Evolutionary conservation across 2,113 vertebrate species (phyloP).

Genomic region (Trachemys scripta): DNA sequence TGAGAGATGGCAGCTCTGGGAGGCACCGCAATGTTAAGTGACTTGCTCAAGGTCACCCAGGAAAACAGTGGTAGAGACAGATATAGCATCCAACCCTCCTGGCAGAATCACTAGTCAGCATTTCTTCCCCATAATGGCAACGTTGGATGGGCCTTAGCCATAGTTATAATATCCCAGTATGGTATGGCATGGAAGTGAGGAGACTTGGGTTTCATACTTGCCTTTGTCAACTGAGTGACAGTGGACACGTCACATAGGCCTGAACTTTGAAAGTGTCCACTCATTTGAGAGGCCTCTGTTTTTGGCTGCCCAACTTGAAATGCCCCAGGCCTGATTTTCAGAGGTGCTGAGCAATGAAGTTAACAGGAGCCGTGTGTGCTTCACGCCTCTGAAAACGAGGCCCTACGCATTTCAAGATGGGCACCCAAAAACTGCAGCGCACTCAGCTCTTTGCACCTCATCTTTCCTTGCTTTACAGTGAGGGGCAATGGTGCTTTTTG

Average conservation of each 20-base stretch:
- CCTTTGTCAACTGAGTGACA: neutral
- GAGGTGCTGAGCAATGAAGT: neutral
- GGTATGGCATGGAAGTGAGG: neutral
- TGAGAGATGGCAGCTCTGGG: neutral
- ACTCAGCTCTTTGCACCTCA: neutral
- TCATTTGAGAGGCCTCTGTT: neutral
- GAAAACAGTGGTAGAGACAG: neutral
- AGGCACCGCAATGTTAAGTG: neutral
- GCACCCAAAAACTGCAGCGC: neutral
- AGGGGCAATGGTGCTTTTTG: neutral
- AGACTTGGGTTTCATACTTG: neutral
- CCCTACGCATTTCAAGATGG: too few species aligned
- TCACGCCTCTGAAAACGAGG: neutral
- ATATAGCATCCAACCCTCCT: neutral
- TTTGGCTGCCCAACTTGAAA: neutral
- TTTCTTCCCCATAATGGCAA: neutral
- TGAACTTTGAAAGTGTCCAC: neutral
- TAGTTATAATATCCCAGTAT: neutral
- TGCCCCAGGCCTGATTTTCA: neutral
- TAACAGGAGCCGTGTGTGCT: too few species aligned
- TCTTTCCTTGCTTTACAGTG: neutral
- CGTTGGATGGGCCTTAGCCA: neutral
- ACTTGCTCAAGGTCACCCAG: neutral
- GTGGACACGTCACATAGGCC: neutral
- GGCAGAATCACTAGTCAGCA: neutral